Evolutionary conservation across 2,888 invertebrate genomes (phyloP).

Genomic region (Nebria salina): DNA sequence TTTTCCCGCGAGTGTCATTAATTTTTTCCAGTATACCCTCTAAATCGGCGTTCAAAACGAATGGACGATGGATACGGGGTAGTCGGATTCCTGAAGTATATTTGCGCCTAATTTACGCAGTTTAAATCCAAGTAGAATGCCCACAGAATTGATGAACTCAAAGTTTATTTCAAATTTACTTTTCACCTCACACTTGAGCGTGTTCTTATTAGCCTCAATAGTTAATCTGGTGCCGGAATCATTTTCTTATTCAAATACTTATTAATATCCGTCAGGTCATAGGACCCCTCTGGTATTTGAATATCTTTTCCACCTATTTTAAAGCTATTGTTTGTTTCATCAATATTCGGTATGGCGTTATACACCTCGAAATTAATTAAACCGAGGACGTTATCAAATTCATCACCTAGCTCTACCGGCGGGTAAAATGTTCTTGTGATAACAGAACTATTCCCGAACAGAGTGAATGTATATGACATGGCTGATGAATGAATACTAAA

Average conservation of each 20-base stretch:
- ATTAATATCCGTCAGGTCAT: conserved; percentile 47
- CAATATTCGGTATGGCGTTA: conserved; percentile 55
- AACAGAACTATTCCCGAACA: conserved; percentile 46
- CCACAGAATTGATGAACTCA: conserved; percentile 34
- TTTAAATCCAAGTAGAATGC: conserved; percentile 44
- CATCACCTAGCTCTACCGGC: conserved; percentile 45
- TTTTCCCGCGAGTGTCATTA: too few species aligned
- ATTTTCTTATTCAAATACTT: conserved; percentile 20
- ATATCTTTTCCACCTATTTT: too few species aligned
- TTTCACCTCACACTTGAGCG: conserved; percentile 42
- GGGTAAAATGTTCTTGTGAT: conserved; percentile 50
- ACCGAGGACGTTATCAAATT: conserved; percentile 51
- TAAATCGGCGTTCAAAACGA: too few species aligned
- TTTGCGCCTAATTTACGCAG: conserved; percentile 22
- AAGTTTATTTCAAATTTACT: conserved; percentile 40
- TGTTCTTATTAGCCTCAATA: conserved; percentile 40
- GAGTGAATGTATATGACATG: conserved; percentile 51
- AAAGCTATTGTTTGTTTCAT: conserved; percentile 29
- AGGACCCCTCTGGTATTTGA: conserved; percentile 27
- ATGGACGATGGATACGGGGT: conserved; percentile 48
- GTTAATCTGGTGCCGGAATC: background rate
- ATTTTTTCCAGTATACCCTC: too few species aligned
- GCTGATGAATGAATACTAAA: background rate
- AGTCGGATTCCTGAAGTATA: conserved; percentile 46
- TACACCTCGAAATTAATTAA: conserved; percentile 53